A percentile compares a stretch with the other conserved stretches of the same genome.
These are phyloP conservation scores for Eonycteris spelaea DNA, from an alignment of 2,113 vertebrate species.

Conservation along the genomic window DNA sequence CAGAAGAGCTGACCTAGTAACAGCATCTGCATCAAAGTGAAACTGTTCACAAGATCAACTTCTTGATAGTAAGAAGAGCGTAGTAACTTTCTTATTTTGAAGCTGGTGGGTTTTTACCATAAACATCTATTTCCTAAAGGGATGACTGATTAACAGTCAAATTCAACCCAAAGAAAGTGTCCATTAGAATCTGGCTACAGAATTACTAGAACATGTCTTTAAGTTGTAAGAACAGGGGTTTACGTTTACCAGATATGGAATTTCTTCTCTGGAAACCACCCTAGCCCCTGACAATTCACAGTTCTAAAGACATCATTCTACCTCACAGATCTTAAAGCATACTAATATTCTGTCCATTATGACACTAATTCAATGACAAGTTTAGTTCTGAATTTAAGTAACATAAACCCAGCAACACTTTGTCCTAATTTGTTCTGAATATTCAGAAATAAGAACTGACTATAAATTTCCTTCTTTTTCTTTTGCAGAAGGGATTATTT, in stretches of 20 bases:
- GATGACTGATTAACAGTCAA: background rate
- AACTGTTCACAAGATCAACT: background rate
- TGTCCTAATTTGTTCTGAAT: background rate
- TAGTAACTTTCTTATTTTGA: background rate
- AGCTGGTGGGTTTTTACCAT: background rate
- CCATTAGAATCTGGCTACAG: background rate
- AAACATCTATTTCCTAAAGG: background rate
- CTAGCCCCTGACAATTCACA: background rate
- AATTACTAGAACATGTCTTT: background rate
- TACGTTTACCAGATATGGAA: background rate
- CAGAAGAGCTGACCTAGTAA: background rate
- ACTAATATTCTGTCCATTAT: background rate
- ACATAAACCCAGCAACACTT: background rate
- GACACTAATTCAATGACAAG: background rate
- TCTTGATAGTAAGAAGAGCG: background rate
- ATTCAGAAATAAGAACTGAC: background rate
- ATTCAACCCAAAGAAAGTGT: background rate
- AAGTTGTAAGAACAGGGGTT: background rate
- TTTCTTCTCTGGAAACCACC: conserved; percentile 17
- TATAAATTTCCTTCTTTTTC: background rate
- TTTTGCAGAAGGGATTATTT: background rate
- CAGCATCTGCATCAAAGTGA: background rate
- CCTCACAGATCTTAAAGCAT: background rate
- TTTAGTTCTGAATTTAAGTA: conserved; percentile 2
- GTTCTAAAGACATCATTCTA: background rate